Base-by-base conservation (phyloP, 2,888 invertebrate genomes). In the Electrophaes corylata region DNA sequence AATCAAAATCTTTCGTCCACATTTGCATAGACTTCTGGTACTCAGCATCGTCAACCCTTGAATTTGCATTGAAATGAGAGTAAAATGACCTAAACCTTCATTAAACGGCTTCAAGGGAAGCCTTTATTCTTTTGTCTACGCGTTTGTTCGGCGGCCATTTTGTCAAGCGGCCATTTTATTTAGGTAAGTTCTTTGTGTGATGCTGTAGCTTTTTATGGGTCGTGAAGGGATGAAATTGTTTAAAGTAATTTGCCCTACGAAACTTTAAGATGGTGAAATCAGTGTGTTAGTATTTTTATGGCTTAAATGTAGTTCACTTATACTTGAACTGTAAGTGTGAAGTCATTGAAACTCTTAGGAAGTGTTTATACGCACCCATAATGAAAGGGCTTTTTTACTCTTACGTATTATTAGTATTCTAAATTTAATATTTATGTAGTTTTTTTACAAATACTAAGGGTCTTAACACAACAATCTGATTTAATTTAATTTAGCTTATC, bases 51-150 rank as follows among this genome's bases (percentile, higher is more conserved):
- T 78, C 79, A 79, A 83, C 84, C 86, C 87, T 86, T 78, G 76
- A 88, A 89, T 90, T 89, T 88, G 83, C 90, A 89, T 89, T 67
- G 86, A 84, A 88, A 89, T 84, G 87, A 86, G 81, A 83, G 79
- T 74, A 78, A 87, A 90, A 88, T 88, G 84, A 85, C 88, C 86
- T 77, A 73, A 73, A 78, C 86, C 84, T 78, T 83, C 86, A 83
- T 89, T 88, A 86, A 76, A 76, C 73, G 77, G 76, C 77, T 75
- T 72, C 74, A 76, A 74, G 78, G 79, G 77, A 73, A 51, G 73
- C 81, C 82, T 83, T 80, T 79, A 84, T 87, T 86, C 86, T 86
- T 87, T 87, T 87, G 84, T 88, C 86, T 84, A 80, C 78, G 76
- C 78, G 67, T 74, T 79, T 79, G 76, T 49, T 54, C 57, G 62